Evolutionary conservation across 2,888 invertebrate genomes (phyloP).

Genomic region (Gastracanthus pulcherrimus): DNA sequence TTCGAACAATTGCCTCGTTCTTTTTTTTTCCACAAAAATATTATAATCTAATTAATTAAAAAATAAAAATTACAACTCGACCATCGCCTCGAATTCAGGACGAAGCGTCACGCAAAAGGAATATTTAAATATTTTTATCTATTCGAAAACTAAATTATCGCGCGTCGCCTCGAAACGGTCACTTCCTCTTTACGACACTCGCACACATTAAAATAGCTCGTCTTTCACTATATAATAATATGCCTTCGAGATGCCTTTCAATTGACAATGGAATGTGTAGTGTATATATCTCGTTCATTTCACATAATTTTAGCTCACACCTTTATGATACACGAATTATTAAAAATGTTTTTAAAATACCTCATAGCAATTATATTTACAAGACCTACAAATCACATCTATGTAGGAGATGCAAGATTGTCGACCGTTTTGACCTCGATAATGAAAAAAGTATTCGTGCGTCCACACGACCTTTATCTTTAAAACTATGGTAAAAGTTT

Average conservation of each 20-base stretch:
- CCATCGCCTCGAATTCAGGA: conserved; percentile 9
- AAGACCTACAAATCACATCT: conserved; percentile 76
- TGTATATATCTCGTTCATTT: conserved; percentile 57
- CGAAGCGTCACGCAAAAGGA: conserved; percentile 20
- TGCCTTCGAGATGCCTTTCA: conserved; percentile 64
- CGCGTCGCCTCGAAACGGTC: conserved; percentile 24
- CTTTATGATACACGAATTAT: conserved; percentile 73
- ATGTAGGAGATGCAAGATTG: conserved; percentile 54
- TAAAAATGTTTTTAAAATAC: conserved; percentile 71
- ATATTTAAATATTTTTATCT: conserved; percentile 23
- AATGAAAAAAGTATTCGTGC: conserved; percentile 1
- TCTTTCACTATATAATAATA: conserved; percentile 62
- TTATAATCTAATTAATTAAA: conserved; percentile 45
- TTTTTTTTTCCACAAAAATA: conserved; percentile 42
- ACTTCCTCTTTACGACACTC: conserved; percentile 50
- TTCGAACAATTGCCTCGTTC: conserved; percentile 49
- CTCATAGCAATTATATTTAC: conserved; percentile 75
- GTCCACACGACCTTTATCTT: conserved; percentile 21
- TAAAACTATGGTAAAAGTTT: conserved; percentile 54
- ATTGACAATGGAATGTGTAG: conserved; percentile 73
- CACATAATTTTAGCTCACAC: conserved; percentile 48
- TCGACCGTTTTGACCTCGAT: conserved; percentile 22
- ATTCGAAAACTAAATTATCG: conserved; percentile 36
- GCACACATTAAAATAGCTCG: conserved; percentile 62
- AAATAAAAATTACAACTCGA: conserved; percentile 47